phyloP scores from a whole-genome alignment of 1,140 invertebrate genomes.

The Eriosoma lanigerum region DNA sequence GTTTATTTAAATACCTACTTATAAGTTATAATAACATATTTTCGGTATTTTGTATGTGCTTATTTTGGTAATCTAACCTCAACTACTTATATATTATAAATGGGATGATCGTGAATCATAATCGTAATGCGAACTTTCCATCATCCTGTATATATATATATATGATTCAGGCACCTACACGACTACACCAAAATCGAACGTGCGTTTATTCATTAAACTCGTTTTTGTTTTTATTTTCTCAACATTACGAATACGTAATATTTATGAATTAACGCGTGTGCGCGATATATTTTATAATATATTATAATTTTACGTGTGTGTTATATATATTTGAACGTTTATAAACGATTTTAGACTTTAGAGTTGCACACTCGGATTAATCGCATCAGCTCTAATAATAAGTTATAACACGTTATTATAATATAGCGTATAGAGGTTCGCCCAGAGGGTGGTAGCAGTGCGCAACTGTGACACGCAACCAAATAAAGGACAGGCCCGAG shows the following conservation, averaged over 20 bases:
- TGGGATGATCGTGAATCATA: no score
- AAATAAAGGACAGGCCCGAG: neutral
- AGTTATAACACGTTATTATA: neutral
- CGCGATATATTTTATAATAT: neutral
- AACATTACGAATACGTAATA: neutral
- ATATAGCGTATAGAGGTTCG: neutral
- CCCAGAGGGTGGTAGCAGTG: conserved; percentile 8
- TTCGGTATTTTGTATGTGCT: no score
- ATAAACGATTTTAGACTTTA: neutral
- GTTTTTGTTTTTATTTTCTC: neutral
- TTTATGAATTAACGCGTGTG: conserved; percentile 3
- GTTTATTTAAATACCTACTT: no score
- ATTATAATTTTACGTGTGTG: neutral
- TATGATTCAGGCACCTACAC: no score
- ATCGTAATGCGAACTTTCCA: no score
- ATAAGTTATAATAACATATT: no score
- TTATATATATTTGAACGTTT: neutral
- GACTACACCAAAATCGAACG: no score
- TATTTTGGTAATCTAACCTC: no score
- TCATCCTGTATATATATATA: no score
- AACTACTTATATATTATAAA: no score
- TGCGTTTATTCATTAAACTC: neutral
- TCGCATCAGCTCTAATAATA: neutral
- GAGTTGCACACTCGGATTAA: neutral
- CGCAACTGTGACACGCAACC: neutral